These are phyloP conservation scores for Pipistrellus kuhlii DNA, from an alignment of 2,797 vertebrate species.

Conservation along the genomic window DNA sequence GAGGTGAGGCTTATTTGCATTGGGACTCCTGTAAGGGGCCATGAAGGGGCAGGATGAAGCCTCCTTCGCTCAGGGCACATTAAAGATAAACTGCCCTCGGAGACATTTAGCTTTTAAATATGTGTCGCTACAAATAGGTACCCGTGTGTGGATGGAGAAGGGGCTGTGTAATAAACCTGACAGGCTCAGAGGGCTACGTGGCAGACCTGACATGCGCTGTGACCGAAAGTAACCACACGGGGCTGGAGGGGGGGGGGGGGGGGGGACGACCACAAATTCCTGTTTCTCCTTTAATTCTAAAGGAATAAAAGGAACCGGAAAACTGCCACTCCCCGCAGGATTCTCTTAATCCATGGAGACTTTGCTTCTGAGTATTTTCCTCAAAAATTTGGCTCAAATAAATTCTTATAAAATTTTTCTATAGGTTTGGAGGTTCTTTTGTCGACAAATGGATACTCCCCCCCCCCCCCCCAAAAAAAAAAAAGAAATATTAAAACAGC, in stretches of 20 bases:
- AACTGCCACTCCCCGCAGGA: neutral
- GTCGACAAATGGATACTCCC: neutral
- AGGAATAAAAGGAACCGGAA: neutral
- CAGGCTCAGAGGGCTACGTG: neutral
- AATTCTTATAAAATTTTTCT: neutral
- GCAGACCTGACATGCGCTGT: neutral
- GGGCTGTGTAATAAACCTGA: neutral
- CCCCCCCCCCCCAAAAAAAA: too few species aligned
- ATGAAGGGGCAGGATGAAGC: neutral
- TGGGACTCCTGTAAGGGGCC: slow-evolving; percentile 1
- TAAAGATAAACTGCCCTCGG: slow-evolving; percentile 57
- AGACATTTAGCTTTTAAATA: slow-evolving; percentile 61
- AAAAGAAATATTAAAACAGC: slow-evolving; percentile 56
- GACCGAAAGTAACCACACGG: neutral
- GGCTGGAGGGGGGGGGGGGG: too few species aligned
- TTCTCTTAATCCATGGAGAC: neutral
- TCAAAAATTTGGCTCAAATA: neutral
- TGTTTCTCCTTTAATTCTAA: neutral
- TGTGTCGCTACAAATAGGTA: slow-evolving; percentile 52
- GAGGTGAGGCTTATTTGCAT: slow-evolving; percentile 60
- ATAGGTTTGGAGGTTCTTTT: neutral
- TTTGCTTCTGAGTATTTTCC: neutral
- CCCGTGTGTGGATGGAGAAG: neutral
- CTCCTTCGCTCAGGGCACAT: slow-evolving; percentile 26
- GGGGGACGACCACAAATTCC: neutral